phyloP scores from a whole-genome alignment of 2,888 invertebrate species.

The Eupithecia insigniata region DNA sequence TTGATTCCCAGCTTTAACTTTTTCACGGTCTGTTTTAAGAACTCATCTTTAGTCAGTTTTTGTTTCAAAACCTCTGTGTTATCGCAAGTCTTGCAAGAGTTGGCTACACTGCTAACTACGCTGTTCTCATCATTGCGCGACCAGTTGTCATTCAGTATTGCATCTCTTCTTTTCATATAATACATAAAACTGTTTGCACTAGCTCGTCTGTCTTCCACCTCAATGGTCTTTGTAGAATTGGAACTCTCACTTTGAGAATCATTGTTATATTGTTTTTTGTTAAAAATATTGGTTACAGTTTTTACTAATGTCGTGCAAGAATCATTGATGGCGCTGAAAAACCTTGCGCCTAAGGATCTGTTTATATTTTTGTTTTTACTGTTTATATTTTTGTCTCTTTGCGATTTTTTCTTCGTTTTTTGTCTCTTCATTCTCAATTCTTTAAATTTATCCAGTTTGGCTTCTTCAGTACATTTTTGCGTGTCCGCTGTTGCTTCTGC shows the following conservation, averaged over 20 bases:
- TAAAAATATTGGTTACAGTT: conserved; percentile 68
- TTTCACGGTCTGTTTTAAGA: conserved; percentile 65
- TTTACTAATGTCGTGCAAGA: conserved; percentile 70
- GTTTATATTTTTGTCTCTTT: conserved; percentile 45
- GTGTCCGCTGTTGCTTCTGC: conserved; percentile 12
- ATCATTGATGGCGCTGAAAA: conserved; percentile 68
- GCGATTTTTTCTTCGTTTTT: conserved; percentile 25
- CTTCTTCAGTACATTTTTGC: conserved; percentile 18
- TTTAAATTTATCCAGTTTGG: conserved; percentile 24
- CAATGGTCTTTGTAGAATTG: conserved; percentile 9
- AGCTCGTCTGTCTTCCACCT: conserved; percentile 26
- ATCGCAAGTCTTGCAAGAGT: conserved; percentile 68
- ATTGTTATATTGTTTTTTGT: conserved; percentile 27
- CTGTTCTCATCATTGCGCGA: conserved; percentile 27
- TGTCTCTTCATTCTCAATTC: conserved; percentile 30
- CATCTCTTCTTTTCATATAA: conserved; percentile 68
- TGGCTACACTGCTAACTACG: conserved; percentile 41
- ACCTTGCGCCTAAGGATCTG: conserved; percentile 58
- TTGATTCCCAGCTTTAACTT: conserved; percentile 77
- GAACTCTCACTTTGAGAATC: conserved; percentile 13
- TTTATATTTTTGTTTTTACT: conserved; percentile 47
- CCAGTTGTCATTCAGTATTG: conserved; percentile 43
- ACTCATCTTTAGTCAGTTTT: conserved; percentile 61
- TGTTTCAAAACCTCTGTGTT: conserved; percentile 61
- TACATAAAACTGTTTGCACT: conserved; percentile 68